A percentile compares a stretch with the other conserved stretches of the same genome.
These are phyloP conservation scores for Lithophane ornitopus DNA, from an alignment of 2,888 invertebrate species.

Conservation along the genomic window DNA sequence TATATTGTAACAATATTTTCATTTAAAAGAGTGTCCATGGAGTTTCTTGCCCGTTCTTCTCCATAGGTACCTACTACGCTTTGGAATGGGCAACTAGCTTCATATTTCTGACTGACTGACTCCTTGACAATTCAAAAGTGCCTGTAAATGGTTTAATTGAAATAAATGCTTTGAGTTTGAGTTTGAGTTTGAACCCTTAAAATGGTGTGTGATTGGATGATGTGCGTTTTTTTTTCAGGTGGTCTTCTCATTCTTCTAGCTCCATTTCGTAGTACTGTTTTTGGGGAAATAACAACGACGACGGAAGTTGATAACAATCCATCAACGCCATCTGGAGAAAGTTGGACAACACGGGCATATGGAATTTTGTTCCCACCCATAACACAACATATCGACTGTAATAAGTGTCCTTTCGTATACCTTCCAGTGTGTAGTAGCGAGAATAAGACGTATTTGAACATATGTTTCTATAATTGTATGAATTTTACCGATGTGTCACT, in stretches of 20 bases:
- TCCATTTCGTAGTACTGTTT: not conserved
- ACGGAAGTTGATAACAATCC: not conserved
- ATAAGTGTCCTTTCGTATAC: slow-evolving; percentile 3
- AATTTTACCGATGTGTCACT: slow-evolving; percentile 6
- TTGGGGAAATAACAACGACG: not conserved
- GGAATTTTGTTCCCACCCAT: slow-evolving; percentile 23
- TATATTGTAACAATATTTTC: too few relatives aligned
- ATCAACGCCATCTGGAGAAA: not conserved
- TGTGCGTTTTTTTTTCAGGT: slow-evolving; percentile 39
- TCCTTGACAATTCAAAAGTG: too few relatives aligned
- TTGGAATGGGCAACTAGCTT: too few relatives aligned
- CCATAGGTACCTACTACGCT: too few relatives aligned
- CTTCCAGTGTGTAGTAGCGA: slow-evolving; percentile 45
- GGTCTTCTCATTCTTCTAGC: not conserved
- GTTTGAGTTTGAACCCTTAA: too few relatives aligned
- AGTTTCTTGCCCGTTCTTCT: too few relatives aligned
- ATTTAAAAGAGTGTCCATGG: too few relatives aligned
- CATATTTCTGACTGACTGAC: too few relatives aligned
- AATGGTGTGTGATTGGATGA: too few relatives aligned
- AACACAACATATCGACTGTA: not conserved
- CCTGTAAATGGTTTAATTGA: too few relatives aligned
- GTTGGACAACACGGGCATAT: slow-evolving; percentile 17
- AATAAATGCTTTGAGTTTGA: too few relatives aligned
- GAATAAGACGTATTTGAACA: slow-evolving; percentile 40
- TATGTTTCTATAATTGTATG: slow-evolving; percentile 35